phyloP scores from a whole-genome alignment of 2,797 vertebrate genomes.

The Enteromius paludinosus region DNA sequence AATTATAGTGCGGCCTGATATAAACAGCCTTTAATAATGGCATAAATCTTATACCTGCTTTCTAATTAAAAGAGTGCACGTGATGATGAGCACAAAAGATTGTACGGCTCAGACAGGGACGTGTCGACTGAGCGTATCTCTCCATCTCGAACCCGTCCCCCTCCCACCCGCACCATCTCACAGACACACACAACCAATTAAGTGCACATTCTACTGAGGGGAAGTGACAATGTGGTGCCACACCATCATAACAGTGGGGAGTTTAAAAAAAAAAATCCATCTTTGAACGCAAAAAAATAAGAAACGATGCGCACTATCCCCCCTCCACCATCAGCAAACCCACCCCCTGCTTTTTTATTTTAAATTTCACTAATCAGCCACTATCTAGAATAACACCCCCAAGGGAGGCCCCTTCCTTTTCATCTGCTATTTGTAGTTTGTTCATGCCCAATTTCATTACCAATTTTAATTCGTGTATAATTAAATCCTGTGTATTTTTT shows the following conservation, averaged over 20 bases:
- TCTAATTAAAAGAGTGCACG: slow-evolving; percentile 61
- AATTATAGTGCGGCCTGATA: slow-evolving; percentile 53
- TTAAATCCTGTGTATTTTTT: slow-evolving; percentile 99
- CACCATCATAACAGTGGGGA: slow-evolving; percentile 54
- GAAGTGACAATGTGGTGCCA: slow-evolving; percentile 55
- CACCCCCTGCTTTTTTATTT: slow-evolving; percentile 49
- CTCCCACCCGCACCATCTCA: slow-evolving; percentile 42
- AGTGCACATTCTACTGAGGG: slow-evolving; percentile 54
- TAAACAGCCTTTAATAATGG: slow-evolving; percentile 61
- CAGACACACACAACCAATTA: slow-evolving; percentile 60
- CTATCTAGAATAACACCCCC: slow-evolving; percentile 77
- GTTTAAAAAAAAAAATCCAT: slow-evolving; percentile 32
- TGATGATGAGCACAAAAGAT: slow-evolving; percentile 57
- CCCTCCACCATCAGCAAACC: slow-evolving; percentile 31
- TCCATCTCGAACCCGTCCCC: slow-evolving; percentile 52
- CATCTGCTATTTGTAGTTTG: slow-evolving; percentile 90
- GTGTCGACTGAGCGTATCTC: slow-evolving; percentile 54
- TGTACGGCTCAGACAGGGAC: slow-evolving; percentile 54
- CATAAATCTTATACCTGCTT: slow-evolving; percentile 61
- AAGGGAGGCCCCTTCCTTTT: slow-evolving; percentile 84
- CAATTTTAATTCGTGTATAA: slow-evolving; percentile 99
- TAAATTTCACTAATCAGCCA: slow-evolving; percentile 79
- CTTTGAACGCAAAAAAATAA: slow-evolving; percentile 47
- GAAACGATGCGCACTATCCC: slow-evolving; percentile 39
- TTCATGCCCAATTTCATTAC: slow-evolving; percentile 99